Evolutionary conservation across 2,888 invertebrate genomes (phyloP), one percentile per base, ranked within the genome.

Genomic region (Bellardia pandia): DNA sequence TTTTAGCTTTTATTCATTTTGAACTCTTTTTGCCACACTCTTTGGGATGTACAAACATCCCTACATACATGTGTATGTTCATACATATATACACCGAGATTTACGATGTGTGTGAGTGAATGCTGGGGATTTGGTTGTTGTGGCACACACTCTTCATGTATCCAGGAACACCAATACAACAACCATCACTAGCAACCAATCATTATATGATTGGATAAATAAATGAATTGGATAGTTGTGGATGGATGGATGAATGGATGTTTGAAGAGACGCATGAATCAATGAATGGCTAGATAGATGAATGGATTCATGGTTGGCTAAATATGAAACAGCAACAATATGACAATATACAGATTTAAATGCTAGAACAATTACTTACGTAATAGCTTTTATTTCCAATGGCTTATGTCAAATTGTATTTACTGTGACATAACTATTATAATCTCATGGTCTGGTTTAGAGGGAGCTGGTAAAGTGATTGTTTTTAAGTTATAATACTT

Each of bases 311-410:
- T 68, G 82, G 76, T 82, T 88, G 86, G 69, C 71, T 81, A 69
- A 69, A 80, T 86, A 74, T 62, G 68, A 78, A 72, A 81, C 77
- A 78, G 74, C 62, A 58, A 81, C 87, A 78, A 75, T 75, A 87
- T 81, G 81, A 85, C 75, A 82, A 78, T 86, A 71, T 78, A 81
- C 69, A 85, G 78, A 78, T 82, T 85, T 85, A 79, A 87, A 87
- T 82, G 81, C 69, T 75, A 56, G 51, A 85, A 76, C 85, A 81
- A 87, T 85, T 78, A 78, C 68, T 66, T 53, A 74, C 45, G 33
- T 62, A 79, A 85, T 62, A 75, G 75, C 48, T 69, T 75, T 85
- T 53, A 64, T 79, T 75, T 69, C 45, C 45, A 68, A 72, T 56
- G 45, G 64, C 51, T 71, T 64, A 69, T 42, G 51, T 4, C 30